Evolutionary conservation across 2,888 invertebrate species (phyloP), one percentile per base, ranked within the genome.

Genomic region (Ypsolopha scabrella): DNA sequence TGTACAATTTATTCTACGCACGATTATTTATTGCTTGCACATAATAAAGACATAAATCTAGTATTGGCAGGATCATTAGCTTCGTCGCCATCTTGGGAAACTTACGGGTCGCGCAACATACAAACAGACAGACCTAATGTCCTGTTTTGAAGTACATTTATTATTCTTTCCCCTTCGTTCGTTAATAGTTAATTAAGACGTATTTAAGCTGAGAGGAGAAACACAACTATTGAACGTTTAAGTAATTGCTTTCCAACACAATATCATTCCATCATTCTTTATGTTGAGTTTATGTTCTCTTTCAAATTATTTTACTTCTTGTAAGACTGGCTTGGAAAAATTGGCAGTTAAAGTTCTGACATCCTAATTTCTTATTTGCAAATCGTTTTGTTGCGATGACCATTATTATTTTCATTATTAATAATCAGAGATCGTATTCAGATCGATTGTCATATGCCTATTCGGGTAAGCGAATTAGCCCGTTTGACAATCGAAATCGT

Each of bases 11-110:
- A 47, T 47, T 47, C 47, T 47, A 47, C 37, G 47, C 47, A 14
- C 37, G 11, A 50, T 66, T 72, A 71, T 72, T 75, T 75, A 68
- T 71, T 61, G 63, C 60, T 54, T 52, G 55, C 52, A 48, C 53
- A 58, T 58, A 57, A 68, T 64, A 67, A 68, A 70, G 61, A 63
- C 67, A 72, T 77, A 76, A 75, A 75, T 77, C 64, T 54, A 52
- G 49, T 55, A 59, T 60, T 62, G 74, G 69, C 73, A 68, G 65
- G 47, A 53, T 48, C 46, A 53, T 51, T 52, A 52, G 51, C 35
- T 39, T 11, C 34, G 39, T n/a, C 37, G 48, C 52, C 47, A 41
- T 41, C 44, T 51, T 51, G 14, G 51, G 51, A 37, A 51, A 50
- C 44, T 9, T 46, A 51, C 38, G n/a, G 13, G 9, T 34, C 11